A percentile compares a stretch with the other conserved stretches of the same genome.
phyloP scores from a whole-genome alignment of 2,113 vertebrate species.

The Cyanoderma ruficeps region DNA sequence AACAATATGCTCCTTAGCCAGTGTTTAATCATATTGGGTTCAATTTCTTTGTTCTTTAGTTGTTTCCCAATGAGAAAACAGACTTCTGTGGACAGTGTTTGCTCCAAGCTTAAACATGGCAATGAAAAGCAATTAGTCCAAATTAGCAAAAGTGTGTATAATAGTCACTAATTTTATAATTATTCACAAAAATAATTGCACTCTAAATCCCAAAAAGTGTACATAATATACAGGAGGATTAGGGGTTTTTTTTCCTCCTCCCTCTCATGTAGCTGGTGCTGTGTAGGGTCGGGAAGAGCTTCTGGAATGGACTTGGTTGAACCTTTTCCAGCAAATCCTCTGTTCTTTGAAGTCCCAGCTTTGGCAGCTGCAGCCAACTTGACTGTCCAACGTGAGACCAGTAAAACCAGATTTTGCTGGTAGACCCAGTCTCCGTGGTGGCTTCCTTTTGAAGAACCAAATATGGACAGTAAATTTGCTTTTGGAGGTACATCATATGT shows the following conservation, averaged over 20 bases:
- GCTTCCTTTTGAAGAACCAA: constrained; percentile 26
- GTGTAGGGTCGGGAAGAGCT: neutral
- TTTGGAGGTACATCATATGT: neutral
- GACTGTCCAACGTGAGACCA: constrained; percentile 39
- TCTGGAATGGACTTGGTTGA: neutral
- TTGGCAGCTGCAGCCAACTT: neutral
- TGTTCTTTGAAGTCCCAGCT: constrained; percentile 19
- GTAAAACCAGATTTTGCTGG: constrained; percentile 34
- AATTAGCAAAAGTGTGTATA: neutral
- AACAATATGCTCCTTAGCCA: neutral
- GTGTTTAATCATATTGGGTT: neutral
- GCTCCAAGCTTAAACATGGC: neutral
- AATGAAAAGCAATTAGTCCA: neutral
- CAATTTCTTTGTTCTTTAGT: neutral
- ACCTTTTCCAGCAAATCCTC: neutral
- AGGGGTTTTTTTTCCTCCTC: neutral
- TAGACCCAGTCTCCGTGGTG: neutral
- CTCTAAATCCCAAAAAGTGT: neutral
- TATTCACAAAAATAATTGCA: neutral
- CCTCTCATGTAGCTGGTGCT: accelerated
- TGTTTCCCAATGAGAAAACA: neutral
- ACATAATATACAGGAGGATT: neutral
- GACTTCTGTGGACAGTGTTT: neutral
- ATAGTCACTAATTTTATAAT: neutral
- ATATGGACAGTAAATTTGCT: constrained; percentile 13